These are phyloP conservation scores for Trichonephila clavipes DNA, from an alignment of 1,140 invertebrate species.

Conservation along the genomic window DNA sequence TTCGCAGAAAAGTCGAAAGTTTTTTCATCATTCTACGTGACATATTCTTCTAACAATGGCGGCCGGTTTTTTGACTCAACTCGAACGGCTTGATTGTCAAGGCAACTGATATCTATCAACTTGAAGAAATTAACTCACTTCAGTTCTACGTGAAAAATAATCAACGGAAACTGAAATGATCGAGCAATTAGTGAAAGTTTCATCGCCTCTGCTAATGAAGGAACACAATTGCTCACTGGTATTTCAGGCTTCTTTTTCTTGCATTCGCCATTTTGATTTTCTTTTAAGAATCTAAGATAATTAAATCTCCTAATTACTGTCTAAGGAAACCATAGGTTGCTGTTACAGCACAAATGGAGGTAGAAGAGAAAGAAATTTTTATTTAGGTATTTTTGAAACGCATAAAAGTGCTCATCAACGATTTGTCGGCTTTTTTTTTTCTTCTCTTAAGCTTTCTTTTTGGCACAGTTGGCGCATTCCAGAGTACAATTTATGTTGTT, in stretches of 20 bases:
- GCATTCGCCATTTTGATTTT: not conserved
- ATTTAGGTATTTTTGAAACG: not conserved
- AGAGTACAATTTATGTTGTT: too few relatives aligned
- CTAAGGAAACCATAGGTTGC: not conserved
- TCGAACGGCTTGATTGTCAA: too few relatives aligned
- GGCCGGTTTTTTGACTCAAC: too few relatives aligned
- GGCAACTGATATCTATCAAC: too few relatives aligned
- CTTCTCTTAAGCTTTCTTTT: not conserved
- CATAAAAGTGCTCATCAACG: not conserved
- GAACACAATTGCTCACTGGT: too few relatives aligned
- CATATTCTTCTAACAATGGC: too few relatives aligned
- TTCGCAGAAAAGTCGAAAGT: too few relatives aligned
- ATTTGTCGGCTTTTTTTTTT: not conserved
- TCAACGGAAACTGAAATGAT: not conserved
- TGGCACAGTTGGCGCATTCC: too few relatives aligned
- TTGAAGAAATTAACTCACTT: too few relatives aligned
- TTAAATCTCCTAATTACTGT: conserved; percentile 15
- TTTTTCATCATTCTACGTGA: too few relatives aligned
- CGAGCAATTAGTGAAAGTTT: not conserved
- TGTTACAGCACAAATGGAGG: not conserved
- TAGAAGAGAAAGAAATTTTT: not conserved
- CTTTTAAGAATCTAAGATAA: not conserved
- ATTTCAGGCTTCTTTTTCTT: not conserved
- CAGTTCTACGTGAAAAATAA: too few relatives aligned
- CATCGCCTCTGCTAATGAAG: not conserved